Conservation (phyloP, 1,140 invertebrate genomes). For the Stegodyphus dumicola region DNA sequence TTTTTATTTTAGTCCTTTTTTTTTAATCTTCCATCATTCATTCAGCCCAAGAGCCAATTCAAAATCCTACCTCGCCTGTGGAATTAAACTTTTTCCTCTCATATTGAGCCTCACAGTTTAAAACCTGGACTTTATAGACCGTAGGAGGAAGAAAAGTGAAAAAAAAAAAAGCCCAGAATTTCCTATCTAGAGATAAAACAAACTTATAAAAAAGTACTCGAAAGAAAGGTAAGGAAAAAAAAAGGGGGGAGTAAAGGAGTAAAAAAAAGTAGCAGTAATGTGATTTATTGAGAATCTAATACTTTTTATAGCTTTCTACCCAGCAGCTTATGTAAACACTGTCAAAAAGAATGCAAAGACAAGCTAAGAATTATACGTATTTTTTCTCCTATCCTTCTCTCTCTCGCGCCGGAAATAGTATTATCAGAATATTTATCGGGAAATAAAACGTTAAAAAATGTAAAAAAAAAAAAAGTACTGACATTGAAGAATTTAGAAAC, state of each 20-base stretch:
- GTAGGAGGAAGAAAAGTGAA: constrained; percentile 19
- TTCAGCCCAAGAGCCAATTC: constrained; percentile 29
- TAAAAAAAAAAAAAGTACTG: constrained; percentile 22
- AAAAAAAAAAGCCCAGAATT: constrained; percentile 7
- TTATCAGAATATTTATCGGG: constrained; percentile 37
- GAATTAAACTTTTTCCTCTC: constrained; percentile 28
- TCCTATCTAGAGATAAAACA: neutral
- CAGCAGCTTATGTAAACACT: constrained; percentile 55
- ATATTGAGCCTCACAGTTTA: constrained; percentile 7
- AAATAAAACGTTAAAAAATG: neutral
- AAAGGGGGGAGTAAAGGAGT: constrained; percentile 19
- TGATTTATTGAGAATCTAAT: constrained; percentile 59
- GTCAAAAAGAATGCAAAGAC: constrained; percentile 55
- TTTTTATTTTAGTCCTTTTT: neutral
- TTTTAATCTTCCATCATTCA: constrained; percentile 7
- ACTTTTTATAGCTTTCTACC: constrained; percentile 58
- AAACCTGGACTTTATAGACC: constrained; percentile 51
- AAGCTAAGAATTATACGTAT: constrained; percentile 54
- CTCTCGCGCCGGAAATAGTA: constrained; percentile 26
- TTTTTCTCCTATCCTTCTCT: constrained; percentile 16
- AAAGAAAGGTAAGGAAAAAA: neutral
- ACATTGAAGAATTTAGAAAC: constrained; percentile 54
- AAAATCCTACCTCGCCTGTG: constrained; percentile 20
- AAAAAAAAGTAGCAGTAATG: constrained; percentile 36
- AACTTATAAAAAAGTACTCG: constrained; percentile 27